Conservation (phyloP, 2,888 invertebrate species). For the Caenorhabditis drosophilae region DNA sequence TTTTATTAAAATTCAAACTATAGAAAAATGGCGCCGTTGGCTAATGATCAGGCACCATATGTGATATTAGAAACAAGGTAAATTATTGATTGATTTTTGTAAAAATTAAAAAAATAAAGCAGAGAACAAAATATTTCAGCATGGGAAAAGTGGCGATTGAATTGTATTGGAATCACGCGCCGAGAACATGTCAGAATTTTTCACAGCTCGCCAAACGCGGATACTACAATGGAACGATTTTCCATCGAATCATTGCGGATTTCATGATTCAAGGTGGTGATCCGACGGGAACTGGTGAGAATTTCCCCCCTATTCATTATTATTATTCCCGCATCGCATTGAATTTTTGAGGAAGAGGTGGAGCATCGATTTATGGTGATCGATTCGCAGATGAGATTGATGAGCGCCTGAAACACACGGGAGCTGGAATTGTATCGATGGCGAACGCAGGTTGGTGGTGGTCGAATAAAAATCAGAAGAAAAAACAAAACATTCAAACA, state of each 20-base stretch:
- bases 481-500: no score
- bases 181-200: constrained; percentile 95
- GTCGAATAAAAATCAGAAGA: no score
- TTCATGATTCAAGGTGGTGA: constrained; percentile 81
- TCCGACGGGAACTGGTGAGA: constrained; percentile 86
- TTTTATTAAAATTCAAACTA: neutral
- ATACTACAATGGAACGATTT: constrained; percentile 93
- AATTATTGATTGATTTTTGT: neutral
- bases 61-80: constrained; percentile 45
- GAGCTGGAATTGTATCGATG: constrained; percentile 79
- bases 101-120: neutral
- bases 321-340: no score
- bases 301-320: no score
- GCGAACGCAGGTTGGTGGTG: constrained; percentile 87
- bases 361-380: constrained; percentile 93
- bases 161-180: constrained; percentile 97
- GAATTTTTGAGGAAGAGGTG: constrained; percentile 90
- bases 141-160: constrained; percentile 92
- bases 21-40: constrained; percentile 22
- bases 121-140: constrained; percentile 12
- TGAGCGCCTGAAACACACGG: constrained; percentile 92
- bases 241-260: constrained; percentile 88
- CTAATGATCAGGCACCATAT: constrained; percentile 39
- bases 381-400: constrained; percentile 94
- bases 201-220: constrained; percentile 80